Percentiles rank a stretch among this genome's conserved stretches.
Evolutionary conservation across 2,797 vertebrate genomes (phyloP).

Genomic region (Sebastes minor): DNA sequence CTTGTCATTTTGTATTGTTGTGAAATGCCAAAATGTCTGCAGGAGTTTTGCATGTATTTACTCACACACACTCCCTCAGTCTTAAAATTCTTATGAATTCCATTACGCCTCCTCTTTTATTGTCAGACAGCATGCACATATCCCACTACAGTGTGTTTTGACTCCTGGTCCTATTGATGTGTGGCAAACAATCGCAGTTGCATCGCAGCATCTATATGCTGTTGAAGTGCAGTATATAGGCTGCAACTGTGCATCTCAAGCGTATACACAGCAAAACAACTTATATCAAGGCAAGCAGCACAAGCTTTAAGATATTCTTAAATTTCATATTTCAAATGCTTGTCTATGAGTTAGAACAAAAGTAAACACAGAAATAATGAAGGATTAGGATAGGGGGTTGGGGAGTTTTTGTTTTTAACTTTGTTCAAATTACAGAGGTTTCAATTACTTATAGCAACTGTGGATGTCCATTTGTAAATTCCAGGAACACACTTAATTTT

Average conservation of each 20-base stretch:
- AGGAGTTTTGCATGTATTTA: constrained; percentile 35
- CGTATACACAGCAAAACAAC: background rate
- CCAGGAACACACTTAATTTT: background rate
- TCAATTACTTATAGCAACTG: background rate
- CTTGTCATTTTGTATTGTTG: constrained; percentile 48
- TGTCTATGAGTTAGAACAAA: background rate
- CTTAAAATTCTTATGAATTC: constrained; percentile 42
- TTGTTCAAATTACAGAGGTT: background rate
- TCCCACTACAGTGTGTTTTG: constrained; percentile 18
- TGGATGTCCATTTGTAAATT: background rate
- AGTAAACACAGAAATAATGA: background rate
- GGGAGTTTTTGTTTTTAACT: background rate
- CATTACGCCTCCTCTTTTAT: constrained; percentile 36
- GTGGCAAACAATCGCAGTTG: constrained; percentile 14
- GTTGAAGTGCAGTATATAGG: background rate
- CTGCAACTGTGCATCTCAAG: background rate
- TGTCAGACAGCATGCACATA: constrained; percentile 20
- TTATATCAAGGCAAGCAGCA: background rate
- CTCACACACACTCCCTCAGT: constrained; percentile 36
- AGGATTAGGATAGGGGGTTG: background rate
- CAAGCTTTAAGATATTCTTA: background rate
- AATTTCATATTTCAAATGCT: background rate
- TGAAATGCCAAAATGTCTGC: constrained; percentile 48
- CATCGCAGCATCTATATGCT: constrained; percentile 7
- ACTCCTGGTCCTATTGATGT: constrained; percentile 8